A percentile compares a stretch with the other conserved stretches of the same genome.
Evolutionary conservation across 2,888 invertebrate genomes (phyloP).

Genomic region (Tenodera sinensis): DNA sequence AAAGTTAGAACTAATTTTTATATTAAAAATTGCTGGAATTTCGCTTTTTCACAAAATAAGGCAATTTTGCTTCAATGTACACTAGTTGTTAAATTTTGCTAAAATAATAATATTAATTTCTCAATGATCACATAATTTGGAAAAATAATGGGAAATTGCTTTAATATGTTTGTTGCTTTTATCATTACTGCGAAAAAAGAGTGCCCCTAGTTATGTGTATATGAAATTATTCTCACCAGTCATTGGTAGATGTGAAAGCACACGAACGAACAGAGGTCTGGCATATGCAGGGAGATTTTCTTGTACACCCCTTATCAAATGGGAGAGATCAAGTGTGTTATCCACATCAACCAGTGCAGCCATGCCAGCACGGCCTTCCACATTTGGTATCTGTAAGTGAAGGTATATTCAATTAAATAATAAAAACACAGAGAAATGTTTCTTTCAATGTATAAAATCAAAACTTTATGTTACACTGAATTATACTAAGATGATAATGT

Average conservation of each 20-base stretch:
- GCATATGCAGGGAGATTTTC: conserved; percentile 81
- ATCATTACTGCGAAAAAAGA: too few species aligned
- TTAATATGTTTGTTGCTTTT: too few species aligned
- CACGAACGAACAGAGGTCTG: conserved; percentile 82
- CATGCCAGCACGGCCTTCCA: conserved; percentile 94
- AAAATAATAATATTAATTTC: too few species aligned
- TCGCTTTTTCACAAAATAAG: too few species aligned
- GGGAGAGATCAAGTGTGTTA: conserved; percentile 59
- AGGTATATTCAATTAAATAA: neutral
- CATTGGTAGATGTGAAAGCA: conserved; percentile 79
- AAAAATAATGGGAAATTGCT: too few species aligned
- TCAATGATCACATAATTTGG: too few species aligned
- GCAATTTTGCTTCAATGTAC: too few species aligned
- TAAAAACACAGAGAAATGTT: neutral
- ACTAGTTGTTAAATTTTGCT: too few species aligned
- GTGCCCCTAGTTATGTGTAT: too few species aligned
- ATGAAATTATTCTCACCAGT: conserved; percentile 63
- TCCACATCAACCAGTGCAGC: conserved; percentile 84
- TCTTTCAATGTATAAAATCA: neutral
- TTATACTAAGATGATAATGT: too few species aligned
- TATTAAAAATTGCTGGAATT: too few species aligned
- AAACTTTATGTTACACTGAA: neutral
- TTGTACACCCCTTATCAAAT: conserved; percentile 57
- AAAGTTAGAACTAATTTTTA: too few species aligned
- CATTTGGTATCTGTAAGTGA: conserved; percentile 58